A percentile compares a stretch with the other conserved stretches of the same genome.
phyloP scores from a whole-genome alignment of 2,797 vertebrate species.

The Eidolon dupreanum region DNA sequence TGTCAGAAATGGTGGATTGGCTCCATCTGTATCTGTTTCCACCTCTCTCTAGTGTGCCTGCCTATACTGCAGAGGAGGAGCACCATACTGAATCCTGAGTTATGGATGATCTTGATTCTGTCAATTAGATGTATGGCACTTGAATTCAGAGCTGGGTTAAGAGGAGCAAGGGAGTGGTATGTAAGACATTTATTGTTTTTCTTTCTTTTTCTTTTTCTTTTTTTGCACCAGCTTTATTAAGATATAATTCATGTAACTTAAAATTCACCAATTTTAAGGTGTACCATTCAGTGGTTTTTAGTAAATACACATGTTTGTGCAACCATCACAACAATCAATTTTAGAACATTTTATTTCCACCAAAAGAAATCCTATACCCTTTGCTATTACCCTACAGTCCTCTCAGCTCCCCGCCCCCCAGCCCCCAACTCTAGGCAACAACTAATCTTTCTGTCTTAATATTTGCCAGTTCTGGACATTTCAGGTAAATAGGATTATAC shows the following conservation, averaged over 20 bases:
- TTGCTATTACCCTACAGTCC: background rate
- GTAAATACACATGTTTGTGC: no score
- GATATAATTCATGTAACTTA: background rate
- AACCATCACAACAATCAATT: background rate
- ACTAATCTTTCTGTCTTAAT: background rate
- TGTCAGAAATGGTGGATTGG: background rate
- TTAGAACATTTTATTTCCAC: background rate
- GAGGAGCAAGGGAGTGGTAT: background rate
- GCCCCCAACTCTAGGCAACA: background rate
- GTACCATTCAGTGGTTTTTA: no score
- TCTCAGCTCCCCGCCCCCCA: background rate
- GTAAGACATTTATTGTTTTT: background rate
- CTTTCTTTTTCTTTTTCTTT: background rate
- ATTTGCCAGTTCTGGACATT: background rate
- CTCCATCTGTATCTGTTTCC: no score
- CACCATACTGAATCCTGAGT: background rate
- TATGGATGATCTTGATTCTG: background rate
- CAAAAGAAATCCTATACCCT: background rate
- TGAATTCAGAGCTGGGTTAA: background rate
- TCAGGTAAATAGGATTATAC: no score
- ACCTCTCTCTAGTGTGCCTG: background rate
- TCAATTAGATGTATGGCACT: background rate
- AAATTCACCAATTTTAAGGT: no score
- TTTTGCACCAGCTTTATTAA: background rate
- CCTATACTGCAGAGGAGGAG: accelerated